Base-by-base conservation (phyloP, 2,888 invertebrate genomes). In the Andrena praecox region DNA sequence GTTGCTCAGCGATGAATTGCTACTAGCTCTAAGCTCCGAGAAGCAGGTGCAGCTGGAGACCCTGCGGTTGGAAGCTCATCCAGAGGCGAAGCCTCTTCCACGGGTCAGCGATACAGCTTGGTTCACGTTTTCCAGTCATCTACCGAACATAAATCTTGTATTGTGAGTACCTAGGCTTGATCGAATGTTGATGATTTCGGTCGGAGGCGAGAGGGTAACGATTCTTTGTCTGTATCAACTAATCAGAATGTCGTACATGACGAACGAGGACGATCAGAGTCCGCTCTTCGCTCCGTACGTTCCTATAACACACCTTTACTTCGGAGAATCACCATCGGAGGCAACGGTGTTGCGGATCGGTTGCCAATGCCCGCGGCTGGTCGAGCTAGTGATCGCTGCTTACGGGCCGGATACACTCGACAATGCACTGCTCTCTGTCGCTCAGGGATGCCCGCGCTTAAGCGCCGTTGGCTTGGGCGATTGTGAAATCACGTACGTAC, bases 281-380 rank as follows among this genome's bases (percentile, higher is more conserved):
- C 77, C 78, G 3, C 82, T 94, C 0, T 86, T 94, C 52, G 88
- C 87, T 7, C 83, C 91, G 2, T 87, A 91, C 75, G 85, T 93
- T 10, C 93, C 94, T 10, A 87, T 93, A 31, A 94, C 94, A 24
- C 93, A 94, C 77, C 86, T 94, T 4, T 93, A 93, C 72, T 91
- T 94, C 56, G 93, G 93, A 10, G 93, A 93, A 68, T 87, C 90
- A 48, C 91, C 91, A 8, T 91, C 93, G 3, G 86, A 90, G 66
- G 76, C 88, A 16, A 88, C 91, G 0, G 68, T 93, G 2, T 86
- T 77, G 0, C 87, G 89, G 50, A 90, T 93, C n/a, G 89, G 90
- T 24, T 78, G 86, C 33, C 86, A 89, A 62, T 94, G 93, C 86
- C 93, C 93, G 0, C 89, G 91, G 12, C 86, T 94, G 2, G 83